Evolutionary conservation across 1,140 invertebrate species (phyloP).

Genomic region (Drosophila auraria): DNA sequence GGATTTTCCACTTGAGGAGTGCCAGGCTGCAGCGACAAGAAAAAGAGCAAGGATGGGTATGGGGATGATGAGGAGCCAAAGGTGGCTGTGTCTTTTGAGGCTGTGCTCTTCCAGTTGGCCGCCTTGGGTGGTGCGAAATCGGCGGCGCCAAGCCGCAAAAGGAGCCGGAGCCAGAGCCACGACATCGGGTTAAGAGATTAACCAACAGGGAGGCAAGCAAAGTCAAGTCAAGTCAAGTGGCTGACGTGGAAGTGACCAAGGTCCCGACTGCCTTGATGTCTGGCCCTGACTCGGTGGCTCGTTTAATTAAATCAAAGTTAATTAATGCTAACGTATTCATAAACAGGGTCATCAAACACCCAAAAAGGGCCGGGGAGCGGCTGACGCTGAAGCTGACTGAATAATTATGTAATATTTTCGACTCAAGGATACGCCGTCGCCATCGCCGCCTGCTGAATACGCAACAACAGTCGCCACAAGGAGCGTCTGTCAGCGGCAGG

Average conservation of each 20-base stretch:
- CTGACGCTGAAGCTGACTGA: conserved; percentile 39
- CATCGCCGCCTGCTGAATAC: conserved; percentile 61
- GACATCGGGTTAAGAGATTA: conserved; percentile 77
- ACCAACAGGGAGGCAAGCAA: conserved; percentile 27
- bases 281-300: conserved; percentile 44
- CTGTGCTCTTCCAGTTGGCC: conserved; percentile 68
- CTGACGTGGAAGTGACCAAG: conserved; percentile 61
- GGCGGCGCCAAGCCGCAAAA: conserved; percentile 76
- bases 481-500: conserved; percentile 44
- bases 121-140: conserved; percentile 61
- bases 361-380: conserved; percentile 45
- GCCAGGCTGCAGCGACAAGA: conserved; percentile 55
- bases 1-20: conserved; percentile 81
- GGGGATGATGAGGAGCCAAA: not conserved
- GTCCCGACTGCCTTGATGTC: conserved; percentile 38
- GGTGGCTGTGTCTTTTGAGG: conserved; percentile 33
- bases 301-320: conserved; percentile 83
- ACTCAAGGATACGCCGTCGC: conserved; percentile 27
- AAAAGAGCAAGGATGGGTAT: conserved; percentile 18
- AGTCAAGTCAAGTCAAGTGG: conserved; percentile 53
- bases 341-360: conserved; percentile 83
- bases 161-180: conserved; percentile 52
- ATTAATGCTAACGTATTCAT: conserved; percentile 84
- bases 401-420: conserved; percentile 80
- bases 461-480: conserved; percentile 59